Conservation (phyloP, 2,113 vertebrate genomes). For the Crotophaga sulcirostris region DNA sequence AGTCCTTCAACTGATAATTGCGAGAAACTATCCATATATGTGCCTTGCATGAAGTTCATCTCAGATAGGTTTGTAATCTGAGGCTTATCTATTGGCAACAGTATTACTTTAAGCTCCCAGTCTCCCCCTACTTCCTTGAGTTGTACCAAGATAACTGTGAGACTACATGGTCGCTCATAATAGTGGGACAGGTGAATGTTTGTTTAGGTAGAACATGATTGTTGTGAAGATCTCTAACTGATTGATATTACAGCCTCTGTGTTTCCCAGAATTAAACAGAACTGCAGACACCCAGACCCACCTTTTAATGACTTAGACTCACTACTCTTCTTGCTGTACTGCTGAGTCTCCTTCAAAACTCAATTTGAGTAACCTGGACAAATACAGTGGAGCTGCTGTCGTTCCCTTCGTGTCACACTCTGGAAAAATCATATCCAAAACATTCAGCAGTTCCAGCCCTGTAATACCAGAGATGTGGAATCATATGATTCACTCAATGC, state of each 20-base stretch:
- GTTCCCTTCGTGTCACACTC: neutral
- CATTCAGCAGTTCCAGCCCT: neutral
- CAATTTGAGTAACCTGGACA: neutral
- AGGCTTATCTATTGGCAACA: neutral
- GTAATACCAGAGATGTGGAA: neutral
- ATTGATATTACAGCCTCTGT: no score
- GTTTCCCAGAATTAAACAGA: neutral
- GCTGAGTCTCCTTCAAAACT: neutral
- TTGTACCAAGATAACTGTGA: neutral
- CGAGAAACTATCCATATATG: neutral
- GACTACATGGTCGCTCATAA: neutral
- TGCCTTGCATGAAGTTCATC: neutral
- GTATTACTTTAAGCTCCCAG: neutral
- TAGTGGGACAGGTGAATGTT: neutral
- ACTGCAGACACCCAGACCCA: rapidly evolving
- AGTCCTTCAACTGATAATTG: neutral
- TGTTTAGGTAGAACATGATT: neutral
- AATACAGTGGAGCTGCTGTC: neutral
- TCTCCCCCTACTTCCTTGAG: rapidly evolving
- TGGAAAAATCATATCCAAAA: neutral
- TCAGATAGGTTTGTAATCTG: neutral
- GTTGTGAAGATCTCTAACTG: neutral
- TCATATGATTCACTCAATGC: rapidly evolving
- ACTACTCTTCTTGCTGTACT: neutral
- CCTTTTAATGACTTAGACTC: neutral